Conservation (phyloP, 2,797 vertebrate genomes). For the Emys orbicularis region DNA sequence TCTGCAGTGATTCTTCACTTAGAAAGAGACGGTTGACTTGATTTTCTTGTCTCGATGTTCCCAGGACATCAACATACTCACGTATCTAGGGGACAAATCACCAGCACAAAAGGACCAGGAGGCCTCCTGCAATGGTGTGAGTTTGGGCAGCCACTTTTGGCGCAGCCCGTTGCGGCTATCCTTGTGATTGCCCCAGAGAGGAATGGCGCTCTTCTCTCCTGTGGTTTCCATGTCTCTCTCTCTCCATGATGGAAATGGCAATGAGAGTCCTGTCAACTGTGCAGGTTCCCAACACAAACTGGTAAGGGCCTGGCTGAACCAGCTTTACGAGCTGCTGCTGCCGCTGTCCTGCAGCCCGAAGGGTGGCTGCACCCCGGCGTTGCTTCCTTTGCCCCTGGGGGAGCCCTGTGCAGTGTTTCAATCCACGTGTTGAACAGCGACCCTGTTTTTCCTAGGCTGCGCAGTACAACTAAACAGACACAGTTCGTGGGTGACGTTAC, state of each 20-base stretch:
- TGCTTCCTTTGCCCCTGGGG: neutral
- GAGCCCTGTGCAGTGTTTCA: too few relatives aligned
- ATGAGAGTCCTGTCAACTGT: neutral
- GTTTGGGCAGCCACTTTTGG: neutral
- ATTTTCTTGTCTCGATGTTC: too few relatives aligned
- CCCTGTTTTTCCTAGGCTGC: neutral
- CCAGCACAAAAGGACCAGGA: too few relatives aligned
- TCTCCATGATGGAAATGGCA: neutral
- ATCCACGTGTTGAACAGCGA: too few relatives aligned
- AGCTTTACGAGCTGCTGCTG: neutral
- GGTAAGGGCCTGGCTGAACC: neutral
- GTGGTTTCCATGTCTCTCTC: neutral
- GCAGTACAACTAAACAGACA: too few relatives aligned
- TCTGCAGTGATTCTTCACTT: neutral
- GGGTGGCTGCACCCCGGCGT: too few relatives aligned
- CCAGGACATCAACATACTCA: too few relatives aligned
- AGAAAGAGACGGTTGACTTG: neutral
- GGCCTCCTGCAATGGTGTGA: neutral
- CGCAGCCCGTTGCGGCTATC: neutral
- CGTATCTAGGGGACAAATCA: neutral
- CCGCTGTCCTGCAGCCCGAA: too few relatives aligned
- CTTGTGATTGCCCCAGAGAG: too few relatives aligned
- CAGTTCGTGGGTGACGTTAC: rapidly evolving
- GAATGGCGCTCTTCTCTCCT: neutral
- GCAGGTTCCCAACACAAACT: neutral